Base-by-base conservation (phyloP, 2,797 vertebrate species). In the Sebastes glaucus region DNA sequence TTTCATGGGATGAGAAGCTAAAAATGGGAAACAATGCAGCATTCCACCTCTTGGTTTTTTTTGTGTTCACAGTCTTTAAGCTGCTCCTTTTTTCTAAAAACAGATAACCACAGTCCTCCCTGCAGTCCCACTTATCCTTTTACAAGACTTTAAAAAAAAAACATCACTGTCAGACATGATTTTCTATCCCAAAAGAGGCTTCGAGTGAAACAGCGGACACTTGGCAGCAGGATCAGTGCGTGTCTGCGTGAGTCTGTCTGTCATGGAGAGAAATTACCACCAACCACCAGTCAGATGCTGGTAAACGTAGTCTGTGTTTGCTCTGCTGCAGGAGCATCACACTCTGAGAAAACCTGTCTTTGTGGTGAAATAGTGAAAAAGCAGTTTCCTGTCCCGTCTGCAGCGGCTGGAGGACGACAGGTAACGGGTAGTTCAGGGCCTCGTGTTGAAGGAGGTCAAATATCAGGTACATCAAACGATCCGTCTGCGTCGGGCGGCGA, bases 401-500 rank as follows among this genome's bases (percentile, higher is more conserved):
- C 74, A 60, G 87, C 2, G 57, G 70, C 70, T 13, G 74, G 71
- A 77, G 61, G 59, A 67, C 63, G 14, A 42, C 2, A 6, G 72
- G 71, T 77, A 62, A 56, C 5, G 56, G 66, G 25, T 35, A 35
- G 71, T 65, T 78, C 76, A 76, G 65, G 65, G 78, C 69, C 77
- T 49, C 23, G 67, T 65, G 84, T 74, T 35, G 10, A 60, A 80
- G 69, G 78, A 78, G 86, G 73, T 78, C 68, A 71, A 71, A 66
- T 89, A 88, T 85, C 87, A 86, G 67, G 42, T 64, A 81, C 84
- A 84, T 87, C 87, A 89, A 89, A 90, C 80, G 5, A 5, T 18
- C 77, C 46, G 38, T 66, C 85, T 56, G 82, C 60, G n/a, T 49
- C 20, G 35, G 35, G 35, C 35, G 7, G 46, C 2, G 10, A 61